A percentile compares a stretch with the other conserved stretches of the same genome.
Conservation (phyloP, 2,888 invertebrate species). For the Drosophila setosimentum region DNA sequence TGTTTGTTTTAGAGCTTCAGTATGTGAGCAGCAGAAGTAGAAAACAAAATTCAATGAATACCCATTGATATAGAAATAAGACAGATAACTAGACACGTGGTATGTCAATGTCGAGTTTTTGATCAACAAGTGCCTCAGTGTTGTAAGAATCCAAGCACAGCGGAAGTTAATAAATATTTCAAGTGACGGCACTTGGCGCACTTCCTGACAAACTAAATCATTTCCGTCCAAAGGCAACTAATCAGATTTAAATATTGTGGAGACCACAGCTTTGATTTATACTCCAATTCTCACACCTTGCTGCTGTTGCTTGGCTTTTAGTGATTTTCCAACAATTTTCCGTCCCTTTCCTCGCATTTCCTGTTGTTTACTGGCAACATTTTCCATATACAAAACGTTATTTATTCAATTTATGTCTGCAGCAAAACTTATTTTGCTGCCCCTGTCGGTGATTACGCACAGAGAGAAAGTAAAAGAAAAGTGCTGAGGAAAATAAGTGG, state of each 20-base stretch:
- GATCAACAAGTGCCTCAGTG: neutral
- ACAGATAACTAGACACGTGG: neutral
- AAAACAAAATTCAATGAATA: neutral
- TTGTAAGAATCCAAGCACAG: neutral
- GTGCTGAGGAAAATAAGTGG: constrained; percentile 37
- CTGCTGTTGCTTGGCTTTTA: neutral
- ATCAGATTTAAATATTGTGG: constrained; percentile 54
- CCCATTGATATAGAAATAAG: neutral
- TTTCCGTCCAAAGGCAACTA: constrained; percentile 34
- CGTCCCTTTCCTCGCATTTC: constrained; percentile 39
- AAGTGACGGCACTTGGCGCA: neutral
- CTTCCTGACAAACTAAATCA: constrained; percentile 24
- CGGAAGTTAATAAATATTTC: constrained; percentile 5
- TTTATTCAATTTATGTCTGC: constrained; percentile 71
- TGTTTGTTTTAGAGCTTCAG: neutral
- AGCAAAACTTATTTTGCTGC: constrained; percentile 61
- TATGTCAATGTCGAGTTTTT: too few relatives aligned
- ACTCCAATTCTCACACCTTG: neutral
- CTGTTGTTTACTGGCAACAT: constrained; percentile 56
- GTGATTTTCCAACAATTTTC: constrained; percentile 2
- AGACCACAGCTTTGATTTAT: constrained; percentile 26
- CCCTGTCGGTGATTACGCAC: constrained; percentile 51
- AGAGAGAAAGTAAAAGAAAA: constrained; percentile 5
- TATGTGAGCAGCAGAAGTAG: too few relatives aligned
- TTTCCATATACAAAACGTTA: constrained; percentile 54